These are phyloP conservation scores for Callinectes sapidus DNA, from an alignment of 2,888 invertebrate genomes.

Conservation along the genomic window DNA sequence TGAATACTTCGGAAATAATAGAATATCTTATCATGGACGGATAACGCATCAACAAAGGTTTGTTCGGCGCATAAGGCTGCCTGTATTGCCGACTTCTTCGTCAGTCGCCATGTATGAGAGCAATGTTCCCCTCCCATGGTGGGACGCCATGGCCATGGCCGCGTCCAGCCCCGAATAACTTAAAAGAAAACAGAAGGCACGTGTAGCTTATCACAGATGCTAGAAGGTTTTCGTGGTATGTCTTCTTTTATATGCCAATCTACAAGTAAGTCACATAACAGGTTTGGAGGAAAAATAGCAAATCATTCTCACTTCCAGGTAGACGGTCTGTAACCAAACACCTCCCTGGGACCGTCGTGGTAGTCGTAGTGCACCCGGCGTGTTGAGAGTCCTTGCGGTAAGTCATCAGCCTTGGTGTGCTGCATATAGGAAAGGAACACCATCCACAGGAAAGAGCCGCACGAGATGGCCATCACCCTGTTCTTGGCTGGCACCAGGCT, in stretches of 20 bases:
- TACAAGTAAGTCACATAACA: neutral
- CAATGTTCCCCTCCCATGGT: neutral
- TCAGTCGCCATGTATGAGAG: neutral
- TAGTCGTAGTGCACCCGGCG: slow-evolving; percentile 62
- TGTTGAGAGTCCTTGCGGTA: slow-evolving; percentile 47
- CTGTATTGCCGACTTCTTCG: neutral
- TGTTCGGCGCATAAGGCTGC: neutral
- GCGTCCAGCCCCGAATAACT: neutral
- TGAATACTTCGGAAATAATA: neutral
- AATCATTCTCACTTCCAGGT: neutral
- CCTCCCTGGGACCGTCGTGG: slow-evolving; percentile 46
- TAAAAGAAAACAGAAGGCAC: neutral
- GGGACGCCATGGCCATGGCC: neutral
- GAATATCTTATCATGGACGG: neutral
- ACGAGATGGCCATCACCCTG: slow-evolving; percentile 84
- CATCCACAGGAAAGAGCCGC: slow-evolving; percentile 86
- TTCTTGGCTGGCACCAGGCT: slow-evolving; percentile 84
- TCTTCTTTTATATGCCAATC: neutral
- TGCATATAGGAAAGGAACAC: slow-evolving; percentile 87
- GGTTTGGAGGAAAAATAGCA: neutral
- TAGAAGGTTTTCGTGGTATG: neutral
- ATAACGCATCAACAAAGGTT: neutral
- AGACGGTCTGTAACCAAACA: neutral
- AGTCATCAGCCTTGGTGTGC: slow-evolving; percentile 76
- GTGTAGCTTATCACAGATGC: neutral